phyloP scores from a whole-genome alignment of 2,888 invertebrate species.

The Nephrotoma guestfalica region DNA sequence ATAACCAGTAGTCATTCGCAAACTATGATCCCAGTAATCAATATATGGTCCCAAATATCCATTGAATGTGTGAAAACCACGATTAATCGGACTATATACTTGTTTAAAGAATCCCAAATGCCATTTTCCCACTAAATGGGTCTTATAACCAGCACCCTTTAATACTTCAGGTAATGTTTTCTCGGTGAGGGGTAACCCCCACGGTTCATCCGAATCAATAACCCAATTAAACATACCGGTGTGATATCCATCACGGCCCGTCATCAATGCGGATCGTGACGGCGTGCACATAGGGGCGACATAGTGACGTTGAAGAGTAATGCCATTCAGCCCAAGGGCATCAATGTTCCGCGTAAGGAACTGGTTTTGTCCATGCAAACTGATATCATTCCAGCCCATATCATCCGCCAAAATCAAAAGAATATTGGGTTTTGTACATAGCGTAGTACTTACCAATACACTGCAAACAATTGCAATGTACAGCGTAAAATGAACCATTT shows the following conservation, averaged over 20 bases:
- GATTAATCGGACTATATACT: constrained; percentile 43
- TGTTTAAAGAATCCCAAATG: constrained; percentile 61
- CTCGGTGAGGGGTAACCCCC: constrained; percentile 50
- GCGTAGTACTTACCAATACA: too few relatives aligned
- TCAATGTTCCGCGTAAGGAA: constrained; percentile 86
- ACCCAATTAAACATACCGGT: constrained; percentile 59
- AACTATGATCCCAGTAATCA: constrained; percentile 59
- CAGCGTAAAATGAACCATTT: too few relatives aligned
- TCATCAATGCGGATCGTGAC: constrained; percentile 63
- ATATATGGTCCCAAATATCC: constrained; percentile 66
- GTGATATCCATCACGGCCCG: constrained; percentile 78
- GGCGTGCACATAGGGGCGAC: constrained; percentile 76
- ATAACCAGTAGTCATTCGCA: constrained; percentile 26
- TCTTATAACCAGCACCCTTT: constrained; percentile 58
- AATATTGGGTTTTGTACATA: constrained; percentile 40
- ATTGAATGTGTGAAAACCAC: constrained; percentile 69
- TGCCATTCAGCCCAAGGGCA: constrained; percentile 67
- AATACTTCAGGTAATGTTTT: constrained; percentile 54
- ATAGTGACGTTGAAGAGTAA: constrained; percentile 66
- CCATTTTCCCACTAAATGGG: constrained; percentile 85
- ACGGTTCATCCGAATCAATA: constrained; percentile 49
- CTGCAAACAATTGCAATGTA: too few relatives aligned
- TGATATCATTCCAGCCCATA: constrained; percentile 84
- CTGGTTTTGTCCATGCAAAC: constrained; percentile 77
- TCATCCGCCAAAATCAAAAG: constrained; percentile 71